Percentiles rank a stretch among this genome's conserved stretches.
Conservation (phyloP, 2,888 invertebrate genomes). For the Neoaliturus tenellus region DNA sequence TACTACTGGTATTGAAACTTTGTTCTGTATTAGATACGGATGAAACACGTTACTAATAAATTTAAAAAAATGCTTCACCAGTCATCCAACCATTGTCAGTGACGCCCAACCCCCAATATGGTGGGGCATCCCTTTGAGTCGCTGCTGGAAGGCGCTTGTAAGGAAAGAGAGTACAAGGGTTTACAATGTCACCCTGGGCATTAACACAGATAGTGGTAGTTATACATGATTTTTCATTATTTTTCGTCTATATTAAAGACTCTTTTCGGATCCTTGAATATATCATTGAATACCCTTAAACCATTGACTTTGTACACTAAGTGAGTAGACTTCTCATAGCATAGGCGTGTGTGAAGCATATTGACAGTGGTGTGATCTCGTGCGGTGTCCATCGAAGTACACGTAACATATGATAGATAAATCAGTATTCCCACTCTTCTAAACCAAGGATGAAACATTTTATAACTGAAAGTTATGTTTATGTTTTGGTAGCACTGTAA, state of each 20-base stretch:
- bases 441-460: too few species aligned
- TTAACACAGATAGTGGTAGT: background rate
- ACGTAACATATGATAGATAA: too few species aligned
- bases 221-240: background rate
- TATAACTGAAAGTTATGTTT: too few species aligned
- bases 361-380: too few species aligned
- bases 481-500: too few species aligned
- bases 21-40: background rate
- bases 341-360: too few species aligned
- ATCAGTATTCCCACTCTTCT: too few species aligned
- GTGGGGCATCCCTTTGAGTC: background rate
- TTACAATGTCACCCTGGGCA: background rate
- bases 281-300: background rate
- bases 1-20: background rate
- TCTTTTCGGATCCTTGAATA: background rate
- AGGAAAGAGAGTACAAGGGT: background rate
- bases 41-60: background rate
- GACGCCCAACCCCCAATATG: background rate
- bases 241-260: background rate
- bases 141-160: conserved; percentile 2
- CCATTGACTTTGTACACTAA: too few species aligned
- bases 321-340: too few species aligned
- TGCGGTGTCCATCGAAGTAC: too few species aligned
- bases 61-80: background rate
- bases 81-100: conserved; percentile 2